A percentile compares a stretch with the other conserved stretches of the same genome.
phyloP scores from a whole-genome alignment of 2,888 invertebrate species.

The Trilocha varians region DNA sequence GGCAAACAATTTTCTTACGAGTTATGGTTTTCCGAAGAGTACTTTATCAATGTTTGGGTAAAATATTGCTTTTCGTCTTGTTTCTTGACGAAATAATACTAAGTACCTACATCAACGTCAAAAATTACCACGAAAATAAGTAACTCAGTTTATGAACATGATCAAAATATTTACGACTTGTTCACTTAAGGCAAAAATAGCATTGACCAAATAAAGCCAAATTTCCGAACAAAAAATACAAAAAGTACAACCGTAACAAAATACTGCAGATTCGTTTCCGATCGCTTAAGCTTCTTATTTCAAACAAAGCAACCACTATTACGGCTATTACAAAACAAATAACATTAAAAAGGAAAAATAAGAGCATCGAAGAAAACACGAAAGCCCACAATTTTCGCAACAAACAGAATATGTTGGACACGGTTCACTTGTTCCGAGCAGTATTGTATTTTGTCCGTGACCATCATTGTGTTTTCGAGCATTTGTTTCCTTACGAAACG shows the following conservation, averaged over 20 bases:
- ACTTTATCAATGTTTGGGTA: slow-evolving; percentile 42
- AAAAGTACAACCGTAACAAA: background rate
- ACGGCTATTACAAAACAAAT: slow-evolving; percentile 35
- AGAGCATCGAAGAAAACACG: slow-evolving; percentile 41
- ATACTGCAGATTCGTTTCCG: slow-evolving; percentile 11
- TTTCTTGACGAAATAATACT: slow-evolving; percentile 25
- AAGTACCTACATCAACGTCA: slow-evolving; percentile 3
- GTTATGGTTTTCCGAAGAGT: slow-evolving; percentile 39
- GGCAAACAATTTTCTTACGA: slow-evolving; percentile 33
- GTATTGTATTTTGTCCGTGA: slow-evolving; percentile 56
- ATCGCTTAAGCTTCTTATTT: slow-evolving; percentile 14
- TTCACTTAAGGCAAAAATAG: too few species aligned
- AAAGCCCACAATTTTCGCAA: slow-evolving; percentile 49
- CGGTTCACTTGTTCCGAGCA: slow-evolving; percentile 57
- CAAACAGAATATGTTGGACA: slow-evolving; percentile 64
- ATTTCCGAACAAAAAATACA: background rate
- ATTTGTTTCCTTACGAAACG: slow-evolving; percentile 66
- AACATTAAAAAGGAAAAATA: slow-evolving; percentile 37
- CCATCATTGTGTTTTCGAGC: slow-evolving; percentile 67
- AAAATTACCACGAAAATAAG: too few species aligned
- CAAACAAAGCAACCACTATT: slow-evolving; percentile 15
- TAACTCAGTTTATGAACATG: too few species aligned
- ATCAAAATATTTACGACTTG: too few species aligned
- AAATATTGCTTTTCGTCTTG: slow-evolving; percentile 31
- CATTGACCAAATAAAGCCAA: background rate